These are phyloP conservation scores for Andrena cerasifolii DNA, from an alignment of 1,140 invertebrate species.

Conservation along the genomic window DNA sequence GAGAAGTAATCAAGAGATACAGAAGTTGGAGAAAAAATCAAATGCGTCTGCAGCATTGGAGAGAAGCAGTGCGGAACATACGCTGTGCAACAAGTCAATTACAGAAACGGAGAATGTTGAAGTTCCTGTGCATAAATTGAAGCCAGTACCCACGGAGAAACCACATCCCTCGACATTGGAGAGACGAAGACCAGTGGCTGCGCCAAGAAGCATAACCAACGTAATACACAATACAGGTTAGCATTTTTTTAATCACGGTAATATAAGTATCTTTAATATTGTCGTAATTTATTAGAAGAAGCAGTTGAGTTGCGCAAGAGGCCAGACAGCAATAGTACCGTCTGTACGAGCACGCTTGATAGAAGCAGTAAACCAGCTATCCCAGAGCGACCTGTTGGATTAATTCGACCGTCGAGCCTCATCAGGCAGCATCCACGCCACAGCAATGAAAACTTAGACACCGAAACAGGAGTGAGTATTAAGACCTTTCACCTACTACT, in stretches of 20 bases:
- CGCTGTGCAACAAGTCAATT: conserved; percentile 50
- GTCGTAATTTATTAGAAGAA: conserved; percentile 67
- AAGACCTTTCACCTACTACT: background rate
- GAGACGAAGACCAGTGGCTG: conserved; percentile 80
- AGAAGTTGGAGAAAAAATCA: conserved; percentile 49
- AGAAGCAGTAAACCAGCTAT: conserved; percentile 86
- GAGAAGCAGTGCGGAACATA: conserved; percentile 24
- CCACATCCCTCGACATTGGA: conserved; percentile 73
- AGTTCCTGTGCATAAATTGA: conserved; percentile 58
- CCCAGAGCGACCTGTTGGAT: conserved; percentile 87
- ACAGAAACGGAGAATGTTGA: conserved; percentile 60
- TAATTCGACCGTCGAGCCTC: conserved; percentile 84
- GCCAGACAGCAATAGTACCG: conserved; percentile 66
- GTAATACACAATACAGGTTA: conserved; percentile 66
- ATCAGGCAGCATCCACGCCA: conserved; percentile 76
- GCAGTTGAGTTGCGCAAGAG: conserved; percentile 77
- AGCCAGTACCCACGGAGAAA: conserved; percentile 73
- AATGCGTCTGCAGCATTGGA: conserved; percentile 32
- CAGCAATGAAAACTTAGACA: conserved; percentile 77
- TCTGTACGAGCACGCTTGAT: conserved; percentile 53
- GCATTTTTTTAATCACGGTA: background rate
- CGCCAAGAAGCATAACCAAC: conserved; percentile 82
- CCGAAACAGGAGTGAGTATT: conserved; percentile 77
- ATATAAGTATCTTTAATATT: conserved; percentile 1
- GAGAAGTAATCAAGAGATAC: conserved; percentile 49